These are phyloP conservation scores for Stichopus horrens DNA, from an alignment of 53 echinoderm and acorn worm genomes.

Conservation along the genomic window DNA sequence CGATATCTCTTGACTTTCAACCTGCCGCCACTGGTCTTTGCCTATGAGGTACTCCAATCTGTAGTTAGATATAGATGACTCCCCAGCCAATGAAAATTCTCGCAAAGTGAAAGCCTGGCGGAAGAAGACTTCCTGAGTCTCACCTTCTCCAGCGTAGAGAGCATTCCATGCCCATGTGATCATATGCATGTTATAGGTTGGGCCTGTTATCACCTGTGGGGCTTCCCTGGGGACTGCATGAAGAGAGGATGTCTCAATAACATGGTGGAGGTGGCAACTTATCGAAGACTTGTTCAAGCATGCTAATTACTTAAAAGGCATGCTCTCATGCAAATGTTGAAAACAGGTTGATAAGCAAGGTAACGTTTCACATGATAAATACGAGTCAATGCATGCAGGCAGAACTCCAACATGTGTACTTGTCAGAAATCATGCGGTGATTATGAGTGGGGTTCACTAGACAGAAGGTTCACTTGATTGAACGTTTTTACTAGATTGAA, in stretches of 20 bases:
- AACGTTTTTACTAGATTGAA: too few relatives aligned
- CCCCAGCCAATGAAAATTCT: not conserved
- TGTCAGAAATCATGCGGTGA: too few relatives aligned
- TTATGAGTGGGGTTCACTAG: too few relatives aligned
- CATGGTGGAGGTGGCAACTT: not conserved
- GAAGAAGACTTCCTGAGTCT: slow-evolving; percentile 16
- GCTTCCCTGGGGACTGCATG: not conserved
- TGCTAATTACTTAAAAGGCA: too few relatives aligned
- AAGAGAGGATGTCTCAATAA: not conserved
- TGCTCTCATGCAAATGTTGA: too few relatives aligned
- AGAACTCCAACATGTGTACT: too few relatives aligned
- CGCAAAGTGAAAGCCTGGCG: not conserved
- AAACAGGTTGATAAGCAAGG: too few relatives aligned
- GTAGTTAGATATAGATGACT: not conserved
- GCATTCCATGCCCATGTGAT: slow-evolving; percentile 23
- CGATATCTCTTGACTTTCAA: not conserved
- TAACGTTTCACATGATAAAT: too few relatives aligned
- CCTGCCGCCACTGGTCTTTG: not conserved
- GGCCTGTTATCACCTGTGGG: slow-evolving; percentile 7
- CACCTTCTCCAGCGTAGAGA: not conserved
- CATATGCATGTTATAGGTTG: not conserved
- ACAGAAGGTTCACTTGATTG: too few relatives aligned
- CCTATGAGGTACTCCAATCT: not conserved
- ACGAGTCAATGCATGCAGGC: too few relatives aligned
- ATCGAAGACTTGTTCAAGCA: too few relatives aligned